phyloP scores from a whole-genome alignment of 2,797 vertebrate genomes.

The Melanogrammus aeglefinus region DNA sequence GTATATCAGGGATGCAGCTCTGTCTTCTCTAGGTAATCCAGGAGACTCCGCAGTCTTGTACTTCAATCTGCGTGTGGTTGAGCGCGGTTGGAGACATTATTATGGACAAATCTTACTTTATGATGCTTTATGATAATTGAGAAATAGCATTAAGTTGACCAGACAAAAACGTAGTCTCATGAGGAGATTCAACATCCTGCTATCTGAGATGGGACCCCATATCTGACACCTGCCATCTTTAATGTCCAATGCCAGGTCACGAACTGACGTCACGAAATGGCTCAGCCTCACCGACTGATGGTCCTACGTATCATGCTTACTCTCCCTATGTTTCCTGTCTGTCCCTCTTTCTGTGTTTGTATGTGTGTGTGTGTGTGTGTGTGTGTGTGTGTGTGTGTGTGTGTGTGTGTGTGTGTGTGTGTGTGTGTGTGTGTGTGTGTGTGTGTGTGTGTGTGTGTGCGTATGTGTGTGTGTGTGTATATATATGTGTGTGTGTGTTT shows the following conservation, averaged over 20 bases:
- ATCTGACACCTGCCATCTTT: neutral
- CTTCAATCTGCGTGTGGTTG: neutral
- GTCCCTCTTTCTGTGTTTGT: neutral
- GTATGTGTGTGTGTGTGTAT: neutral
- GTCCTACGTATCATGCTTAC: neutral
- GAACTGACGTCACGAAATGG: neutral
- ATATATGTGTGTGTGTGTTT: neutral
- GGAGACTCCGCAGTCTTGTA: neutral
- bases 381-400: conserved; percentile 7
- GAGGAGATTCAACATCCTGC: neutral
- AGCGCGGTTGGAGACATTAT: neutral
- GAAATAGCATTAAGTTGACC: neutral
- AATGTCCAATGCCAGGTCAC: neutral
- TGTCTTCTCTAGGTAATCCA: neutral
- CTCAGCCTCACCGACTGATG: neutral
- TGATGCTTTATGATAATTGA: neutral
- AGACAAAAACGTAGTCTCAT: neutral
- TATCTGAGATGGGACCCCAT: neutral
- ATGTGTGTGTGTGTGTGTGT: conserved; percentile 17
- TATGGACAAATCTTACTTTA: neutral
- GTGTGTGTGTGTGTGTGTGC: neutral
- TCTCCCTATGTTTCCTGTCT: neutral
- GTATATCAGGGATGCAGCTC: too few species aligned
- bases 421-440: neutral
- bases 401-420: conserved; percentile 6